Percentiles rank a stretch among this genome's conserved stretches.
Conservation (phyloP, 1,140 invertebrate species). For the Acromyrmex echinatior region DNA sequence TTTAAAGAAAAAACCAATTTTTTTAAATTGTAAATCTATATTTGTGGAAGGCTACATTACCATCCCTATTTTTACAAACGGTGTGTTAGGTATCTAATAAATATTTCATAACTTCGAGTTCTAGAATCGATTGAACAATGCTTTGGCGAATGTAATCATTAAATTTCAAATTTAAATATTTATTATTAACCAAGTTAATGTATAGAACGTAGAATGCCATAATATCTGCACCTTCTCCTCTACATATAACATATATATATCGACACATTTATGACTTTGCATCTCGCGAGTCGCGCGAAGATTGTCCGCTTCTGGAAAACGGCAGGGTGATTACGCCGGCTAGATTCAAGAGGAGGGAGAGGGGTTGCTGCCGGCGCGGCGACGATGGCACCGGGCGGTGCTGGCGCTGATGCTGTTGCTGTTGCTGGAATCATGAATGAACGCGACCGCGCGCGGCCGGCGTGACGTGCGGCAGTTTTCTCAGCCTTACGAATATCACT, state of each 20-base stretch:
- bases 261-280: neutral
- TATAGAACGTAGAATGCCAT: too few species aligned
- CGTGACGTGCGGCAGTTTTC: slow-evolving; percentile 45
- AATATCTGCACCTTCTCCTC: neutral
- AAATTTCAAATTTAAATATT: too few species aligned
- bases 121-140: too few species aligned
- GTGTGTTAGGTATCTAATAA: too few species aligned
- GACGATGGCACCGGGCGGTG: neutral
- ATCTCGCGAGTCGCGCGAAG: slow-evolving; percentile 11
- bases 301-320: slow-evolving; percentile 44
- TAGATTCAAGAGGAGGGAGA: slow-evolving; percentile 3
- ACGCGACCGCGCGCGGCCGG: slow-evolving; percentile 76
- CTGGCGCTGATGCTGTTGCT: neutral
- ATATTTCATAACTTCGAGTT: too few species aligned
- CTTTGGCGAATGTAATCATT: too few species aligned
- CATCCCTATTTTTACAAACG: too few species aligned
- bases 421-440: slow-evolving; percentile 82
- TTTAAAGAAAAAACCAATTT: too few species aligned
- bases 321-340: slow-evolving; percentile 5
- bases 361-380: neutral
- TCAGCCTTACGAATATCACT: slow-evolving; percentile 18
- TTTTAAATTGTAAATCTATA: too few species aligned
- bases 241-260: neutral
- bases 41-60: too few species aligned
- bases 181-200: too few species aligned